phyloP scores from a whole-genome alignment of 2,888 invertebrate genomes.

The Alentia gelatinosa region DNA sequence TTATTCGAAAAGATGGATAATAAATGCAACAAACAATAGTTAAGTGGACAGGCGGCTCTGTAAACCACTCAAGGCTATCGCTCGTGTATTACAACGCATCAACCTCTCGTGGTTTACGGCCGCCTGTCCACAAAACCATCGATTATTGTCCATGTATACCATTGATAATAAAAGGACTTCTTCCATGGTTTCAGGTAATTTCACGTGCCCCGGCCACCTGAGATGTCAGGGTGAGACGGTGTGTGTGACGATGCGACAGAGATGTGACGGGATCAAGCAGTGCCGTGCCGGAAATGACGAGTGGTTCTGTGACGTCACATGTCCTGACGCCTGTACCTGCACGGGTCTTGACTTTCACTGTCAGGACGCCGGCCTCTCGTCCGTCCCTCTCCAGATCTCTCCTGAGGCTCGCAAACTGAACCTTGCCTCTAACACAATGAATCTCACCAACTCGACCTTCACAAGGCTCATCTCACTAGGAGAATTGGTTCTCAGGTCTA shows the following conservation, averaged over 20 bases:
- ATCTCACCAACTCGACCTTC: neutral
- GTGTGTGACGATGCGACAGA: conserved; percentile 35
- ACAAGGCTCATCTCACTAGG: neutral
- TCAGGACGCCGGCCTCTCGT: neutral
- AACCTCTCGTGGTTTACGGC: too few relatives aligned
- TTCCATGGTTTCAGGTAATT: neutral
- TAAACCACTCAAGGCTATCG: too few relatives aligned
- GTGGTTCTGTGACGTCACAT: conserved; percentile 26
- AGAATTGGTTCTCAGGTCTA: neutral
- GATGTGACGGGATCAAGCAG: conserved; percentile 51
- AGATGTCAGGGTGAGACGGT: neutral
- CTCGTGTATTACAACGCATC: too few relatives aligned
- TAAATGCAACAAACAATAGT: too few relatives aligned
- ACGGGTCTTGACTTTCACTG: neutral
- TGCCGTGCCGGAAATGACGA: conserved; percentile 52
- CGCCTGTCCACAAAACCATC: too few relatives aligned
- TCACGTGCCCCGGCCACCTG: conserved; percentile 6
- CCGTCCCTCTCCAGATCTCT: neutral
- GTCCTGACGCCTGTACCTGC: neutral
- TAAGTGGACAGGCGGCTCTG: too few relatives aligned
- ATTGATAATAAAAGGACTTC: neutral
- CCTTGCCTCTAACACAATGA: neutral
- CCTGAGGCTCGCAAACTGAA: neutral
- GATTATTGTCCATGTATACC: too few relatives aligned
- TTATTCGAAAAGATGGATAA: too few relatives aligned